Evolutionary conservation across 30 jellyfish, hydroid and myxozoan genomes (phyloP).

Genomic region (Hydractinia echinata): DNA sequence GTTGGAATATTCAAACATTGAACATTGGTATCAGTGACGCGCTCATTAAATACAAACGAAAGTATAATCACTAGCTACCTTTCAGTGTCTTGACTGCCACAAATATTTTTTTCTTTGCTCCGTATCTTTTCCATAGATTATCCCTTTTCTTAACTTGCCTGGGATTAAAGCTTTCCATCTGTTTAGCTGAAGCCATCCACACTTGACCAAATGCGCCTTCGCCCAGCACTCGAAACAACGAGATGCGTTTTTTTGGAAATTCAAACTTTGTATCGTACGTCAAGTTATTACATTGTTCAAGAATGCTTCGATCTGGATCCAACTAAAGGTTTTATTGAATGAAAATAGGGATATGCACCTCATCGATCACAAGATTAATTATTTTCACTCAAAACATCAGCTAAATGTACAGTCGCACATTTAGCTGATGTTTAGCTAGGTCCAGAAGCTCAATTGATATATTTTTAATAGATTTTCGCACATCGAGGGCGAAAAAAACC

Average conservation of each 20-base stretch:
- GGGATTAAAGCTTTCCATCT: not conserved
- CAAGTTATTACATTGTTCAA: slow-evolving; percentile 3
- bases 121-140: not conserved
- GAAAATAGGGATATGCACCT: too few relatives aligned
- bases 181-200: not conserved
- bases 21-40: too few relatives aligned
- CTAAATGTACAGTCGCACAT: too few relatives aligned
- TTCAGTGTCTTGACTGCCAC: slow-evolving; percentile 23
- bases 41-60: too few relatives aligned
- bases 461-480: too few relatives aligned
- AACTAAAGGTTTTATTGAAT: not conserved
- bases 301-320: slow-evolving; percentile 21
- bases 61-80: not conserved
- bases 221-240: slow-evolving; percentile 2
- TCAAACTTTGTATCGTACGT: slow-evolving; percentile 16
- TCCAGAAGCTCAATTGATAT: too few relatives aligned
- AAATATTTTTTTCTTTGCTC: not conserved
- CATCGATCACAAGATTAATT: too few relatives aligned
- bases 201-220: slow-evolving; percentile 18
- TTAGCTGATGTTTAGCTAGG: too few relatives aligned
- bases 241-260: slow-evolving; percentile 16
- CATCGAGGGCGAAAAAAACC: too few relatives aligned
- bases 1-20: too few relatives aligned
- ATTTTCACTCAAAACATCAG: too few relatives aligned
- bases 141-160: not conserved